These are phyloP conservation scores for Merops nubicus DNA, from an alignment of 2,113 vertebrate genomes.

Conservation along the genomic window DNA sequence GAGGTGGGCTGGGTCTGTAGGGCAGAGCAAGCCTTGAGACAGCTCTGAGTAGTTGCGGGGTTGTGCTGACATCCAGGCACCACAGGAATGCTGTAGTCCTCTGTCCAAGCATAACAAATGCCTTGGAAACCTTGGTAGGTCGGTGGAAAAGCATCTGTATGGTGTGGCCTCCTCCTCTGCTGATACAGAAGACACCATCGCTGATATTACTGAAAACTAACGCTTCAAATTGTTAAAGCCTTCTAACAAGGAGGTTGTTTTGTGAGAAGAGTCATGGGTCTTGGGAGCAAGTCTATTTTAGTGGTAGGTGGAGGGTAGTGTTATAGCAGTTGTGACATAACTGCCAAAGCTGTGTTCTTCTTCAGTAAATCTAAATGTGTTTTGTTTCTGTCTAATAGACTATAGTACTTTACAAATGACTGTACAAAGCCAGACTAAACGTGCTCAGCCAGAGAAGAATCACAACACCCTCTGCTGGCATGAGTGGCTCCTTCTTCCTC, in stretches of 20 bases:
- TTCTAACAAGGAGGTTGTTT: neutral
- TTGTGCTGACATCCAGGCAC: neutral
- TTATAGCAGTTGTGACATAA: neutral
- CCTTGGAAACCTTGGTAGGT: neutral
- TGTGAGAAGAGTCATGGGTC: neutral
- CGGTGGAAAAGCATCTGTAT: neutral
- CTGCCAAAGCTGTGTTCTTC: neutral
- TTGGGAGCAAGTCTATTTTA: neutral
- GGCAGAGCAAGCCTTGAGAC: neutral
- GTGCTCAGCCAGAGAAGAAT: neutral
- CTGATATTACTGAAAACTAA: neutral
- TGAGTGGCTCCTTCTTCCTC: neutral
- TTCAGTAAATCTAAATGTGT: neutral
- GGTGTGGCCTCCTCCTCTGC: neutral
- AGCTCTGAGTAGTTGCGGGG: neutral
- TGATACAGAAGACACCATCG: neutral
- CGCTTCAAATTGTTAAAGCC: neutral
- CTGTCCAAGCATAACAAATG: neutral
- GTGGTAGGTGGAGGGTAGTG: neutral
- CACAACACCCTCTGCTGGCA: constrained; percentile 43
- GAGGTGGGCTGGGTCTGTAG: accelerated
- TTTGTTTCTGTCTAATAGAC: neutral
- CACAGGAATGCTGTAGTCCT: neutral
- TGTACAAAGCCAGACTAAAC: neutral
- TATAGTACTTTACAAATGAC: neutral